Evolutionary conservation across 2,113 vertebrate genomes (phyloP).

Genomic region (Anser brachyrhynchus): DNA sequence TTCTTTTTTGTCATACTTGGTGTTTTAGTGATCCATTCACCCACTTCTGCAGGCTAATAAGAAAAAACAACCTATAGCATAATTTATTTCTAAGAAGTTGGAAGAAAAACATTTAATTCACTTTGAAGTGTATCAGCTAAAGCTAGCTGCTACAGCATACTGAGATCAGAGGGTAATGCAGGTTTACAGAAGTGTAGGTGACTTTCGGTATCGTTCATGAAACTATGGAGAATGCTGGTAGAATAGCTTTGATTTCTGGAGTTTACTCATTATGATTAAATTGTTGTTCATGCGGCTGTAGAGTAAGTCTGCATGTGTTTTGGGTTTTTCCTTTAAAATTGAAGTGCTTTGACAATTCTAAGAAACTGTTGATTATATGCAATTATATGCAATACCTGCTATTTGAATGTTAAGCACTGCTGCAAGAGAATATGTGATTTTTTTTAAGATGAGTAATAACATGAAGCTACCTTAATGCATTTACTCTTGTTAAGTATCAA

Average conservation of each 20-base stretch:
- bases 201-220: conserved; percentile 3
- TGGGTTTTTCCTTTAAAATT: not conserved
- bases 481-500: not conserved
- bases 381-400: not conserved
- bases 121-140: conserved; percentile 3
- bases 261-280: not conserved
- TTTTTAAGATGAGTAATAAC: not conserved
- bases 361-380: not conserved
- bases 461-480: not conserved
- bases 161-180: not conserved
- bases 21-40: conserved; percentile 54
- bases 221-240: not conserved
- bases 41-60: conserved; percentile 20
- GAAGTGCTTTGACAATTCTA: not conserved
- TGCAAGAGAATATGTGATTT: not conserved
- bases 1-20: conserved; percentile 54
- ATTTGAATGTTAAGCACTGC: not conserved
- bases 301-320: not conserved
- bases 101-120: conserved; percentile 39
- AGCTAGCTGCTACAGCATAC: not conserved
- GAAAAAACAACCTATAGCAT: conserved; percentile 1
- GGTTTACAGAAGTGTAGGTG: not conserved
- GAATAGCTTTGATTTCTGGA: not conserved
- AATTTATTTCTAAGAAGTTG: conserved; percentile 42
- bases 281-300: not conserved